These are phyloP conservation scores for Onchidella celtica DNA, from an alignment of 2,888 invertebrate genomes.

Conservation along the genomic window DNA sequence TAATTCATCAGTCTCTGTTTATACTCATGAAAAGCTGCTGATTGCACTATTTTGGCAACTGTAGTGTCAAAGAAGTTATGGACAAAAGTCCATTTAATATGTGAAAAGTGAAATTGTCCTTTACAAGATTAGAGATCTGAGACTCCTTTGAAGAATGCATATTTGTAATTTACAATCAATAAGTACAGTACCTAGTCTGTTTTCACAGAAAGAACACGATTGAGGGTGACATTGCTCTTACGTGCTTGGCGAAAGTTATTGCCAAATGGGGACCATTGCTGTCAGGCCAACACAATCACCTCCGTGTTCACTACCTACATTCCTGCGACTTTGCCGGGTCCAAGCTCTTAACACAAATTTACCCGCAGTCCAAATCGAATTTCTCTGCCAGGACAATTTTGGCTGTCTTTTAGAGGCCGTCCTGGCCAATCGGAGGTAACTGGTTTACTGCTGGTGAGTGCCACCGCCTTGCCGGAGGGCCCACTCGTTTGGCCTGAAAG, in stretches of 20 bases:
- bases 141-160: too few relatives aligned
- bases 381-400: conserved; percentile 45
- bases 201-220: too few relatives aligned
- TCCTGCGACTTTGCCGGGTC: conserved; percentile 45
- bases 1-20: too few relatives aligned
- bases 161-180: too few relatives aligned
- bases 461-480: conserved; percentile 36
- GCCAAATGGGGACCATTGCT: background rate
- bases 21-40: too few relatives aligned
- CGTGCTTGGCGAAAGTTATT: background rate
- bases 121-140: too few relatives aligned
- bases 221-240: background rate
- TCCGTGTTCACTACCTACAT: conserved; percentile 45
- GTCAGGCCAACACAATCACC: too few relatives aligned
- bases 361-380: conserved; percentile 54
- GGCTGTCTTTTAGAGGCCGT: conserved; percentile 33
- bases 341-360: conserved; percentile 55
- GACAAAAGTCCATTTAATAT: too few relatives aligned
- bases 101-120: too few relatives aligned
- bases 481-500: conserved; percentile 30
- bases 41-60: too few relatives aligned
- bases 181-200: too few relatives aligned
- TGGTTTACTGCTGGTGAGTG: conserved; percentile 45
- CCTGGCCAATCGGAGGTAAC: conserved; percentile 43
- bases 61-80: too few relatives aligned